Percentiles rank a stretch among this genome's conserved stretches.
phyloP scores from a whole-genome alignment of 2,113 vertebrate genomes.

The Chlamydotis undulata region DNA sequence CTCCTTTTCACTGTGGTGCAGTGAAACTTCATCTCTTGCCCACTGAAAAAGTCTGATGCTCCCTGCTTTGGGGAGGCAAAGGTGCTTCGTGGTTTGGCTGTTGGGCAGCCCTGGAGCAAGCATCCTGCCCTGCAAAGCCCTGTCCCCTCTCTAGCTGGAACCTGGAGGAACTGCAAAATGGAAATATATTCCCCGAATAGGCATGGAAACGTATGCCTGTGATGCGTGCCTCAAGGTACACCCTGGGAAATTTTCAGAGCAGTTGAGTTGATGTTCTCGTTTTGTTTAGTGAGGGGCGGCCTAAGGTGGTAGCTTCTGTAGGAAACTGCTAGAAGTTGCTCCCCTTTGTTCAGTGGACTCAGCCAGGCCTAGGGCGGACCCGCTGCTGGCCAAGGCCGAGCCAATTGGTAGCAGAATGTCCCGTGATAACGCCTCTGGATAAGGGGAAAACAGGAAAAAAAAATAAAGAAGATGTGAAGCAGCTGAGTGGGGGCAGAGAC shows the following conservation, averaged over 20 bases:
- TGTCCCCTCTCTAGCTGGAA: background rate
- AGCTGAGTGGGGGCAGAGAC: too few relatives aligned
- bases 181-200: background rate
- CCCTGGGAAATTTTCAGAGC: background rate
- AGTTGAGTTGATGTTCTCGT: background rate
- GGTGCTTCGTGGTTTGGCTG: rapidly evolving
- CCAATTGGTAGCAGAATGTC: too few relatives aligned
- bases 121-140: background rate
- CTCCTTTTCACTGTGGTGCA: background rate
- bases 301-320: too few relatives aligned
- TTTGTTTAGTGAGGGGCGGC: too few relatives aligned
- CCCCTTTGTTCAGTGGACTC: too few relatives aligned
- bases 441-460: too few relatives aligned
- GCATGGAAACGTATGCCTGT: rapidly evolving
- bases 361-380: too few relatives aligned
- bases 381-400: too few relatives aligned
- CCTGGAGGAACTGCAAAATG: background rate
- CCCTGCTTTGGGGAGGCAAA: background rate
- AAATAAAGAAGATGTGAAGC: too few relatives aligned
- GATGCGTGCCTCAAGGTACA: rapidly evolving
- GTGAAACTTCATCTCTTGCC: rapidly evolving
- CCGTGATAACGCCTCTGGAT: too few relatives aligned
- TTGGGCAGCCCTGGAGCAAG: background rate
- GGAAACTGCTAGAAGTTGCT: too few relatives aligned
- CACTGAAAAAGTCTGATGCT: background rate